These are phyloP conservation scores for Diarsia rubi DNA, from an alignment of 2,888 invertebrate species.

Conservation along the genomic window DNA sequence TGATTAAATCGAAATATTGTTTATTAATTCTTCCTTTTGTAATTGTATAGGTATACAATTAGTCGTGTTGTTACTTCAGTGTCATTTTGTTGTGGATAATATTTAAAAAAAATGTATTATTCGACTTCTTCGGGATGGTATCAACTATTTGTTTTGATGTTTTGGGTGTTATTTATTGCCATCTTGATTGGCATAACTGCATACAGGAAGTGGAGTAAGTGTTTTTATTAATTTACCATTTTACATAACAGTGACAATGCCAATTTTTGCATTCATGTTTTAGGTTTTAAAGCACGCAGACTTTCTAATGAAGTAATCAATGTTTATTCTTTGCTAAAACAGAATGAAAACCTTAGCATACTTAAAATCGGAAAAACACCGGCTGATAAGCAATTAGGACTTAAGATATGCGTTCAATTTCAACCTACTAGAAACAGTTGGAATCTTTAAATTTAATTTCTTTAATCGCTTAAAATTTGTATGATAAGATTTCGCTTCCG, in stretches of 20 bases:
- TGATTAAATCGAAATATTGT: slow-evolving; percentile 21
- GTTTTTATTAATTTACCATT: neutral
- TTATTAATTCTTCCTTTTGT: slow-evolving; percentile 4
- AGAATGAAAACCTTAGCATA: neutral
- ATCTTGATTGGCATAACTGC: slow-evolving; percentile 32
- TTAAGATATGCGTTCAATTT: slow-evolving; percentile 19
- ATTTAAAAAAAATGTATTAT: slow-evolving; percentile 34
- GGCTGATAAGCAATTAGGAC: neutral
- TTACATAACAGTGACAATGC: neutral
- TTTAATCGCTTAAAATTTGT: slow-evolving; percentile 11
- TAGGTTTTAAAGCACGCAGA: neutral
- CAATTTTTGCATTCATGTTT: neutral
- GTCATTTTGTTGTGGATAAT: slow-evolving; percentile 1
- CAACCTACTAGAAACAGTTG: neutral
- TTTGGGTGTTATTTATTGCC: slow-evolving; percentile 48
- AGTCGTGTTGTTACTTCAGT: slow-evolving; percentile 9
- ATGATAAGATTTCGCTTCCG: slow-evolving; percentile 37
- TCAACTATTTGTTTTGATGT: slow-evolving; percentile 49
- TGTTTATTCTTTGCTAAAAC: neutral
- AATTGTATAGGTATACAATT: neutral
- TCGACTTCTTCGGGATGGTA: slow-evolving; percentile 19
- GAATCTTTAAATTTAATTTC: neutral
- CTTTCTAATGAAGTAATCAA: neutral
- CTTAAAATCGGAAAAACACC: slow-evolving; percentile 21
- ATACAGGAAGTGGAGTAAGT: slow-evolving; percentile 49